These are phyloP conservation scores for Novumbra hubbsi DNA, from an alignment of 2,797 vertebrate genomes.

Conservation along the genomic window DNA sequence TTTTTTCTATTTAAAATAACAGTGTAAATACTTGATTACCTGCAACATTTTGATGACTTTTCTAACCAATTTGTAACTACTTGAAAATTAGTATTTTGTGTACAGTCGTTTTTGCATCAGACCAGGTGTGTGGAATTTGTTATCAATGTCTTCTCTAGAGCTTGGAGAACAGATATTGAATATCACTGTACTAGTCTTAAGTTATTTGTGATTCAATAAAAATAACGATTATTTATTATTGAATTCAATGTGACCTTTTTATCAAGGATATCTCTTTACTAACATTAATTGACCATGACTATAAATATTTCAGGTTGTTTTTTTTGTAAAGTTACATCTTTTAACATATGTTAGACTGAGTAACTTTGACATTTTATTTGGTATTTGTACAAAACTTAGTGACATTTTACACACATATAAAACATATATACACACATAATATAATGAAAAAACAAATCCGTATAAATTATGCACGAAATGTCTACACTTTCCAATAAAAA, in stretches of 20 bases:
- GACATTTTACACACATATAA: slow-evolving; percentile 78
- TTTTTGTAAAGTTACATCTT: background rate
- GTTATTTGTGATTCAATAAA: slow-evolving; percentile 99
- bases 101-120: slow-evolving; percentile 83
- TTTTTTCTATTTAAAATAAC: slow-evolving; percentile 93
- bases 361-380: slow-evolving; percentile 42
- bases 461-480: slow-evolving; percentile 96
- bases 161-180: slow-evolving; percentile 83
- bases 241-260: slow-evolving; percentile 42
- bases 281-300: background rate
- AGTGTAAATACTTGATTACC: slow-evolving; percentile 92
- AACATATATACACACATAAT: slow-evolving; percentile 84
- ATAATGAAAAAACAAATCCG: slow-evolving; percentile 83
- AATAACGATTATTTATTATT: slow-evolving; percentile 95
- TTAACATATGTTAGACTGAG: background rate
- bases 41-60: slow-evolving; percentile 94
- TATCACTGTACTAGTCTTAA: slow-evolving; percentile 98
- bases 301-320: background rate
- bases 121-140: slow-evolving; percentile 78
- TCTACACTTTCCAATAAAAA: slow-evolving; percentile 79
- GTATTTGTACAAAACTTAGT: slow-evolving; percentile 38
- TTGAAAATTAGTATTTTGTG: slow-evolving; percentile 96
- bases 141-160: slow-evolving; percentile 78
- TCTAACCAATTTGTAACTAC: slow-evolving; percentile 95
- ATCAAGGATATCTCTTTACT: slow-evolving; percentile 1